Evolutionary conservation across 2,888 invertebrate genomes (phyloP).

Genomic region (Drosophila sordidula): DNA sequence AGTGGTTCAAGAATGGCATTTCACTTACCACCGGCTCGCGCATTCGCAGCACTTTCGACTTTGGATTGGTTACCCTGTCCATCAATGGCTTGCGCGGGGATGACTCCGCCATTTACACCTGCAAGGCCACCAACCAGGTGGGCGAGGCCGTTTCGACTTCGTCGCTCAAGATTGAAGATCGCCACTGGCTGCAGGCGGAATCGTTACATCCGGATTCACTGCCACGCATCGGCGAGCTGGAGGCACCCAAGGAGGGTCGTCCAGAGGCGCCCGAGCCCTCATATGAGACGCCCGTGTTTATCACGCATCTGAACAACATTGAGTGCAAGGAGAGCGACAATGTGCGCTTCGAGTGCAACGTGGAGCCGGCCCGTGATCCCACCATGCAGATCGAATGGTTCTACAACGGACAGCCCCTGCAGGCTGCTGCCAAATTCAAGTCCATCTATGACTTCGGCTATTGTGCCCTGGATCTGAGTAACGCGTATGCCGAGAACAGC

Average conservation of each 20-base stretch:
- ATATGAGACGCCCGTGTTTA: constrained; percentile 95
- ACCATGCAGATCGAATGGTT: constrained; percentile 97
- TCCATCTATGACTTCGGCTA: constrained; percentile 98
- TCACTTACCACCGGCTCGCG: constrained; percentile 94
- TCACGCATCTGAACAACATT: constrained; percentile 95
- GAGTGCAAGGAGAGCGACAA: constrained; percentile 94
- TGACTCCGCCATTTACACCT: constrained; percentile 98
- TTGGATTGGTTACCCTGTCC: constrained; percentile 96
- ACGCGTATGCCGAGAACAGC: constrained; percentile 95
- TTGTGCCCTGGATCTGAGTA: constrained; percentile 94
- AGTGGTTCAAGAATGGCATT: constrained; percentile 97
- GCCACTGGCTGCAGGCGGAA: constrained; percentile 94
- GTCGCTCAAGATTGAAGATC: constrained; percentile 94
- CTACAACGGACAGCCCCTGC: constrained; percentile 95
- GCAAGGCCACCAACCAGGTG: constrained; percentile 95
- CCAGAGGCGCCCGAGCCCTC: constrained; percentile 90
- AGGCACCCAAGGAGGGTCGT: constrained; percentile 90
- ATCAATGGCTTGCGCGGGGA: constrained; percentile 94
- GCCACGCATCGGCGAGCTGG: constrained; percentile 93
- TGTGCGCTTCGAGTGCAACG: constrained; percentile 95
- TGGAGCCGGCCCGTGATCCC: constrained; percentile 96
- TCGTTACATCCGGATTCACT: constrained; percentile 95
- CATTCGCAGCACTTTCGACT: constrained; percentile 97
- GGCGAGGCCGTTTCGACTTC: constrained; percentile 98
- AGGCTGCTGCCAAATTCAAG: constrained; percentile 95